phyloP scores from a whole-genome alignment of 2,888 invertebrate species.

The Dione juno region DNA sequence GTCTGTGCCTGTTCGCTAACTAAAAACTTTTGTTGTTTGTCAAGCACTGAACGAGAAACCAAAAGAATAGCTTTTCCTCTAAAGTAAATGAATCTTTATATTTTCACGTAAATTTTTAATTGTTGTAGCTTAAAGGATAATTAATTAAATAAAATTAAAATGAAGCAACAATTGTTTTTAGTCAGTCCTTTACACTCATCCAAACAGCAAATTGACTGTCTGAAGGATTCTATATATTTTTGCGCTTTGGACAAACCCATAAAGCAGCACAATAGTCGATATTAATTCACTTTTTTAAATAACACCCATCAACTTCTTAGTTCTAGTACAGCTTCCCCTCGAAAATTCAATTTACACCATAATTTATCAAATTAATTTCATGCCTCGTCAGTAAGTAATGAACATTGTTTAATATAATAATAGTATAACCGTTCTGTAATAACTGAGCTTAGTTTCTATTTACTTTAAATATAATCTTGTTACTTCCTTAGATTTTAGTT shows the following conservation, averaged over 20 bases:
- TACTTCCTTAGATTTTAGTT: not conserved
- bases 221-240: constrained; percentile 50
- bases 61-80: not conserved
- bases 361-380: constrained; percentile 21
- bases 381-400: constrained; percentile 27
- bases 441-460: constrained; percentile 11
- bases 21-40: constrained; percentile 43
- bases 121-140: not conserved
- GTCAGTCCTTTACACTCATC: constrained; percentile 47
- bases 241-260: constrained; percentile 46
- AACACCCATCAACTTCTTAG: constrained; percentile 34
- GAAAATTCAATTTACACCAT: constrained; percentile 14
- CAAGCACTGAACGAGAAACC: not conserved
- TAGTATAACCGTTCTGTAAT: not conserved
- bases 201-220: constrained; percentile 55
- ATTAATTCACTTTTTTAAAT: constrained; percentile 26
- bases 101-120: not conserved
- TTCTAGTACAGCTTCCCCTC: constrained; percentile 30
- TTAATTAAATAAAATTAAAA: not conserved
- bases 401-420: constrained; percentile 16
- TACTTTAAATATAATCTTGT: constrained; percentile 12
- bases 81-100: not conserved
- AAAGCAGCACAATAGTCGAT: constrained; percentile 39
- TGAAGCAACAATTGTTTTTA: constrained; percentile 34
- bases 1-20: constrained; percentile 40